Conservation (phyloP, 2,113 vertebrate genomes). For the Saguinus midas region DNA sequence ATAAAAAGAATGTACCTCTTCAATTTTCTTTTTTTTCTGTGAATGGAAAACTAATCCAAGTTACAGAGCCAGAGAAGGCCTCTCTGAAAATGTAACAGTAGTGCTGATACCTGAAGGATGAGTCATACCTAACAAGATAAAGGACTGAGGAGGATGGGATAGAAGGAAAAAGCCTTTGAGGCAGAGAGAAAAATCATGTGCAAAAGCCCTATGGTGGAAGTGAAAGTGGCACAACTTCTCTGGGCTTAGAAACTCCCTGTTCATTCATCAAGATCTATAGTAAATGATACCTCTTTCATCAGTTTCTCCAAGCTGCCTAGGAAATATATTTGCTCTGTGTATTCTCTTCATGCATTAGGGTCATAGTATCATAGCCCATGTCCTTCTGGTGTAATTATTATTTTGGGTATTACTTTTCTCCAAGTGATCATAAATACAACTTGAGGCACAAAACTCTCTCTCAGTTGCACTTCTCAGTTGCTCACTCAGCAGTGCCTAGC, state of each 20-base stretch:
- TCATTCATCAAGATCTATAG: not conserved
- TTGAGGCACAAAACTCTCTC: not conserved
- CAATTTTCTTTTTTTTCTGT: not conserved
- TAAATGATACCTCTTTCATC: accelerated
- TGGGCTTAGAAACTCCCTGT: not conserved
- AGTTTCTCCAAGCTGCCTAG: not conserved
- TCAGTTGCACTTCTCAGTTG: not conserved
- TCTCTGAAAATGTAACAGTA: not conserved
- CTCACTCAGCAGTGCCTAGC: not conserved
- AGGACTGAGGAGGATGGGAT: not conserved
- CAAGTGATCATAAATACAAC: not conserved
- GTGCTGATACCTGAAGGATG: not conserved
- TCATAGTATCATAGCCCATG: not conserved
- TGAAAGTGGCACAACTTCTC: not conserved
- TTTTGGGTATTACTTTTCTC: not conserved
- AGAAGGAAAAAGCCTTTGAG: not conserved
- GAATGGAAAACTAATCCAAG: not conserved
- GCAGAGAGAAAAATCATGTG: not conserved
- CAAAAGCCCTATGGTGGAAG: not conserved
- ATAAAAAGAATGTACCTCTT: not conserved
- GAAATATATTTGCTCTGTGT: not conserved
- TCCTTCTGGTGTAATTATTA: not conserved
- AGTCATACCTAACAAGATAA: not conserved
- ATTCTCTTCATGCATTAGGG: not conserved
- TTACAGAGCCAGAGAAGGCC: not conserved